phyloP scores from a whole-genome alignment of 2,113 vertebrate genomes.

The Salvelinus namaycush region DNA sequence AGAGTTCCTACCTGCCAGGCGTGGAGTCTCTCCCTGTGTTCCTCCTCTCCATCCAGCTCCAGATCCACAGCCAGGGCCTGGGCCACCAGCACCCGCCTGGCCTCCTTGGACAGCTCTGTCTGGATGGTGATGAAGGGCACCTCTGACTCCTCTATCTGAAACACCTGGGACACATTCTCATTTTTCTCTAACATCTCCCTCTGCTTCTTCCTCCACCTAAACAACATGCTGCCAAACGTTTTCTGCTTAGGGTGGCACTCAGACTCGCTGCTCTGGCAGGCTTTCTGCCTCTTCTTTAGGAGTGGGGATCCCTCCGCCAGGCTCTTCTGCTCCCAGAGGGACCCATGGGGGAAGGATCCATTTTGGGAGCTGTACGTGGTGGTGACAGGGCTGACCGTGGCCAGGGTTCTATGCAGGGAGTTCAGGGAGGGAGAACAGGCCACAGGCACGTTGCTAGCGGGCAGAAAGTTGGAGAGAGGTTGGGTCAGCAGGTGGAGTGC shows the following conservation, averaged over 20 bases:
- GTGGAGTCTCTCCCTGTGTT: constrained; percentile 78
- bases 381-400: constrained; percentile 16
- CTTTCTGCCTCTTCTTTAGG: constrained; percentile 62
- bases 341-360: constrained; percentile 58
- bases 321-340: constrained; percentile 80
- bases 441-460: constrained; percentile 55
- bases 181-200: constrained; percentile 37
- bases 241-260: constrained; percentile 55
- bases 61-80: constrained; percentile 87
- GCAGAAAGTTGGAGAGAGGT: constrained; percentile 63
- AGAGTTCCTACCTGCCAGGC: constrained; percentile 84
- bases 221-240: constrained; percentile 38
- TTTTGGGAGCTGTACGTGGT: constrained; percentile 48
- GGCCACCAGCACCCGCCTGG: constrained; percentile 82
- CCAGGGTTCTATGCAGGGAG: not conserved
- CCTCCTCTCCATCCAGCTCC: constrained; percentile 78
- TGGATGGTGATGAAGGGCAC: constrained; percentile 81
- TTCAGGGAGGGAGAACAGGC: not conserved
- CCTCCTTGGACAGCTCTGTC: constrained; percentile 80
- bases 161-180: constrained; percentile 30
- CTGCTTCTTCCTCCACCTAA: constrained; percentile 44
- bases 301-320: constrained; percentile 56
- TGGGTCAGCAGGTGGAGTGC: constrained; percentile 77
- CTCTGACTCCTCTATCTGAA: constrained; percentile 58
- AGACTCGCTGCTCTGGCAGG: constrained; percentile 76